Percentiles rank a stretch among this genome's conserved stretches.
Evolutionary conservation across 2,113 vertebrate genomes (phyloP).

Genomic region (Labeo catla): DNA sequence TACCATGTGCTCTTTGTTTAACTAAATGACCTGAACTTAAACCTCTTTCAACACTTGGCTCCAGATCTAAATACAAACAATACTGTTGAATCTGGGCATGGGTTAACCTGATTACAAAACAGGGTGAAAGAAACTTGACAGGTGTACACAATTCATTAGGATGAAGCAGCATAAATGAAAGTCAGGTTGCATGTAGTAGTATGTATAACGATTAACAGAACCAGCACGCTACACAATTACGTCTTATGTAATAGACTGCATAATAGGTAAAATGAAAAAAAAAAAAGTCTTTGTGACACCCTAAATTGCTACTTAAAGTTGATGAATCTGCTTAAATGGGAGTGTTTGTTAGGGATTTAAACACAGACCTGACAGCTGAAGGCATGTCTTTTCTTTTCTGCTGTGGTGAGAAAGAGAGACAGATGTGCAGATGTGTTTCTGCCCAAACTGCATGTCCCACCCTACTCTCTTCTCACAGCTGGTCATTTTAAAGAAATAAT

Average conservation of each 20-base stretch:
- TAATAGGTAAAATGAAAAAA: not conserved
- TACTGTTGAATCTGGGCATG: slow-evolving; percentile 51
- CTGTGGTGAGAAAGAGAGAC: not conserved
- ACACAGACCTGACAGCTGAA: not conserved
- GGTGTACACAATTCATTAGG: not conserved
- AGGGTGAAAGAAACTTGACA: not conserved
- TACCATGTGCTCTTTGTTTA: slow-evolving; percentile 16
- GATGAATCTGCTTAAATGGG: not conserved
- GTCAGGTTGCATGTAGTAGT: not conserved
- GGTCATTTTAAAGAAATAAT: not conserved
- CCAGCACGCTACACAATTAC: not conserved
- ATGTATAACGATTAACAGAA: not conserved
- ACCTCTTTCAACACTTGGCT: slow-evolving; percentile 14
- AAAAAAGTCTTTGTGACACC: not conserved
- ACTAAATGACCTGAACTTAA: slow-evolving; percentile 41
- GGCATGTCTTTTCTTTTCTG: not conserved
- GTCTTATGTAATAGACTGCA: slow-evolving; percentile 7
- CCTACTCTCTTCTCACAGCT: not conserved
- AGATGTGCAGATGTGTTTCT: not conserved
- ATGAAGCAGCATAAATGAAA: slow-evolving; percentile 20
- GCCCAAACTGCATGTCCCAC: not conserved
- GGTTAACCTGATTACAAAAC: slow-evolving; percentile 38
- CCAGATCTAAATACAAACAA: slow-evolving; percentile 59
- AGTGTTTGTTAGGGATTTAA: not conserved
- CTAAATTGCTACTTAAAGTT: not conserved